A percentile compares a stretch with the other conserved stretches of the same genome.
phyloP scores from a whole-genome alignment of 2,888 invertebrate genomes.

The Lypha dubia region DNA sequence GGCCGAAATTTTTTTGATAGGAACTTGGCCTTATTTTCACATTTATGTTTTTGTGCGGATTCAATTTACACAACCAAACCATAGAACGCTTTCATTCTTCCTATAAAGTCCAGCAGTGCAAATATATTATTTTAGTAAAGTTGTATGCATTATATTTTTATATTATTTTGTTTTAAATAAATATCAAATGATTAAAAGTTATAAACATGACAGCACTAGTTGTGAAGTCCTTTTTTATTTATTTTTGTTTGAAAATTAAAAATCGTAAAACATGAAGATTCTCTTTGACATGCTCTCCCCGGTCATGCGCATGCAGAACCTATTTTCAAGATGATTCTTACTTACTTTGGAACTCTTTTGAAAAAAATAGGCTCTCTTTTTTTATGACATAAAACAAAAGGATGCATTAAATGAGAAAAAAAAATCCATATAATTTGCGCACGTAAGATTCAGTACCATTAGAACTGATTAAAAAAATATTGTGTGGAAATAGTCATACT shows the following conservation, averaged over 20 bases:
- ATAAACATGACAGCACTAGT: no score
- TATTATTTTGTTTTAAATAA: no score
- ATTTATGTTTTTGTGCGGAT: no score
- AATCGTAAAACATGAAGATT: not conserved
- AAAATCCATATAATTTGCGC: conserved; percentile 57
- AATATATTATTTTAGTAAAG: no score
- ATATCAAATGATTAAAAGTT: no score
- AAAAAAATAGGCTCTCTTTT: not conserved
- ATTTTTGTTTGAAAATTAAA: not conserved
- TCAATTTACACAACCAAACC: no score
- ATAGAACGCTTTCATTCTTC: no score
- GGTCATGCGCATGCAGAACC: conserved; percentile 41
- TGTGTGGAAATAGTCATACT: conserved; percentile 54
- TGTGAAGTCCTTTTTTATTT: not conserved
- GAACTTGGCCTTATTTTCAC: no score
- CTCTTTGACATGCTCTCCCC: conserved; percentile 11
- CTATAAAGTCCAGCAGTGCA: no score
- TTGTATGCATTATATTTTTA: no score
- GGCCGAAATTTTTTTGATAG: no score
- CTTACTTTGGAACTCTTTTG: not conserved
- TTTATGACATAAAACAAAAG: conserved; percentile 30
- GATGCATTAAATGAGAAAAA: conserved; percentile 60
- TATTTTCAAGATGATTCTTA: conserved; percentile 34
- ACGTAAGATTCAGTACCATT: conserved; percentile 55
- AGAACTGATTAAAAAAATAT: conserved; percentile 49